A percentile compares a stretch with the other conserved stretches of the same genome.
Evolutionary conservation across 92 coral and sea anemone species (phyloP).

Genomic region (Isaurus tuberculatus): DNA sequence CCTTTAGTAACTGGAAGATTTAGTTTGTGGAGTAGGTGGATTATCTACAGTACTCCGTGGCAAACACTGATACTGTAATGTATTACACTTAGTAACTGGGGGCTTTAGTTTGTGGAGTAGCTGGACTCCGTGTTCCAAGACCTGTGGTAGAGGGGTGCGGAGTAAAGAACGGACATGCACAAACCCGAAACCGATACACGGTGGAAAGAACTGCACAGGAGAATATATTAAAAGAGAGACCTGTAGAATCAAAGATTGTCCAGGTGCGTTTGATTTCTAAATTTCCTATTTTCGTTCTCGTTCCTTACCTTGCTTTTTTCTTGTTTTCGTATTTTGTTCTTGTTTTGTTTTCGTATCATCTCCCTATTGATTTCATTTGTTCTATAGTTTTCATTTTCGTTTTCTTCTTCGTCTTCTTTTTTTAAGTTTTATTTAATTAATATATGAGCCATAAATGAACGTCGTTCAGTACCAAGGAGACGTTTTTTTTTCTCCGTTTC

Average conservation of each 20-base stretch:
- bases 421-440: too few relatives aligned
- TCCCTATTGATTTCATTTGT: too few relatives aligned
- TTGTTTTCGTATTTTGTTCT: not conserved
- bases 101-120: constrained; percentile 77
- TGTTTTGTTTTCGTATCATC: not conserved
- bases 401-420: too few relatives aligned
- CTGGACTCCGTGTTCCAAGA: constrained; percentile 74
- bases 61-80: not conserved
- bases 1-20: constrained; percentile 4
- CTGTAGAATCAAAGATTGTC: constrained; percentile 72
- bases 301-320: not conserved
- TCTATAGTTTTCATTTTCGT: too few relatives aligned
- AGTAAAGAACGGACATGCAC: constrained; percentile 62
- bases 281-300: not conserved
- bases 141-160: constrained; percentile 72
- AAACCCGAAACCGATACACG: constrained; percentile 74
- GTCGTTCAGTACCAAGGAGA: too few relatives aligned
- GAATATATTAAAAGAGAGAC: constrained; percentile 52
- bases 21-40: constrained; percentile 76
- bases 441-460: too few relatives aligned
- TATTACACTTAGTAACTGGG: constrained; percentile 61
- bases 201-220: constrained; percentile 75
- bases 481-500: too few relatives aligned
- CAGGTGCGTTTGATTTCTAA: constrained; percentile 55
- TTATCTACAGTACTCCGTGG: constrained; percentile 62